phyloP scores from a whole-genome alignment of 2,888 invertebrate genomes.

The Eumerus sabulonum region DNA sequence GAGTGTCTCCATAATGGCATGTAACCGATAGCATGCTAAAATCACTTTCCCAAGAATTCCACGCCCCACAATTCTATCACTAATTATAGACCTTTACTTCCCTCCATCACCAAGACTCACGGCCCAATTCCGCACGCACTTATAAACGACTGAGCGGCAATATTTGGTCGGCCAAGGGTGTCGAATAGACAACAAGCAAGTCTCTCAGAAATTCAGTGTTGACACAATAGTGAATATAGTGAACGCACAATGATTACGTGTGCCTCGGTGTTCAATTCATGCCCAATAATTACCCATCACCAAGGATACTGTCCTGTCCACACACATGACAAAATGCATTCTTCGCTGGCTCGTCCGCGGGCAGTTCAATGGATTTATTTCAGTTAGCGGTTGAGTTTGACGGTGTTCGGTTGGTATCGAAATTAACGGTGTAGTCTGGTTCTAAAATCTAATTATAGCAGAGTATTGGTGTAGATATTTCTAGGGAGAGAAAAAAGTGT shows the following conservation, averaged over 20 bases:
- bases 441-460: slow-evolving; percentile 1
- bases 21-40: too few relatives aligned
- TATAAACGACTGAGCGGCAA: too few relatives aligned
- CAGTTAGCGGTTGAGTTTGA: slow-evolving; percentile 30
- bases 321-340: slow-evolving; percentile 59
- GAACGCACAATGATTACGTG: slow-evolving; percentile 56
- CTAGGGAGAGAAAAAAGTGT: neutral
- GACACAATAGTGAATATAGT: slow-evolving; percentile 51
- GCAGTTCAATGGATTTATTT: neutral
- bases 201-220: slow-evolving; percentile 53
- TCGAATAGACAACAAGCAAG: slow-evolving; percentile 27
- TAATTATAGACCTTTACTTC: too few relatives aligned
- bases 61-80: too few relatives aligned
- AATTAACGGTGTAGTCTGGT: slow-evolving; percentile 18
- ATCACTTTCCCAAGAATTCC: too few relatives aligned
- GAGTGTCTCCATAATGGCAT: too few relatives aligned
- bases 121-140: too few relatives aligned
- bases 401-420: too few relatives aligned
- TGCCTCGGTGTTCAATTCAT: slow-evolving; percentile 49
- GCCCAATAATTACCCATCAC: slow-evolving; percentile 48
- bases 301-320: slow-evolving; percentile 54
- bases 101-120: too few relatives aligned
- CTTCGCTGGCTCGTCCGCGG: neutral
- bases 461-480: neutral
- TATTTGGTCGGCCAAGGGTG: slow-evolving; percentile 12